These are phyloP conservation scores for Conus canariensis DNA, from an alignment of 2,888 invertebrate species.

Conservation along the genomic window DNA sequence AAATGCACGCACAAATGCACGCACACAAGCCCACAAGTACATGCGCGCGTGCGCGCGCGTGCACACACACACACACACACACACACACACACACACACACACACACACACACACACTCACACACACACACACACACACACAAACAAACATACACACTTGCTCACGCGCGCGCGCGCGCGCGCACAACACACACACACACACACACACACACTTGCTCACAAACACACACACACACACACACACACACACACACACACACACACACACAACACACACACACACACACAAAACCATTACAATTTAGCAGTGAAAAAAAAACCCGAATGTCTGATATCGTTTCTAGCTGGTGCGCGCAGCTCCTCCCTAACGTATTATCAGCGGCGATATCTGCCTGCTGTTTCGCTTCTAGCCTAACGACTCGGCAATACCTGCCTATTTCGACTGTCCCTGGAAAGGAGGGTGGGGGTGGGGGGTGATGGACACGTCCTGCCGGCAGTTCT, in stretches of 20 bases:
- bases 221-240: neutral
- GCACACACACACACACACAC: conserved; percentile 21
- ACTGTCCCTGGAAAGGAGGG: no score
- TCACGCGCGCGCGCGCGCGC: neutral
- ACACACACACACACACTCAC: neutral
- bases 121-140: neutral
- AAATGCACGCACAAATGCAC: neutral
- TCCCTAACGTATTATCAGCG: no score
- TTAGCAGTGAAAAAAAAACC: no score
- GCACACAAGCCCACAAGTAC: neutral
- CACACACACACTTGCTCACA: neutral
- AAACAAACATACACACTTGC: neutral
- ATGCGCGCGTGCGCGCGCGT: neutral
- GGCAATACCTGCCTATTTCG: no score
- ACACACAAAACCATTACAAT: neutral
- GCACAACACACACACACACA: neutral
- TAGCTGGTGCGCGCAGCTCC: neutral
- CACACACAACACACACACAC: neutral
- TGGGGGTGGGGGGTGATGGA: no score
- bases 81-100: neutral
- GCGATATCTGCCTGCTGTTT: no score
- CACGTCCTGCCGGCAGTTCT: no score
- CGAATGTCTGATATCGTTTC: neutral
- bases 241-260: neutral
- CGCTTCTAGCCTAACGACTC: no score